Conservation (phyloP, 2,797 vertebrate species). For the Spea hammondii region DNA sequence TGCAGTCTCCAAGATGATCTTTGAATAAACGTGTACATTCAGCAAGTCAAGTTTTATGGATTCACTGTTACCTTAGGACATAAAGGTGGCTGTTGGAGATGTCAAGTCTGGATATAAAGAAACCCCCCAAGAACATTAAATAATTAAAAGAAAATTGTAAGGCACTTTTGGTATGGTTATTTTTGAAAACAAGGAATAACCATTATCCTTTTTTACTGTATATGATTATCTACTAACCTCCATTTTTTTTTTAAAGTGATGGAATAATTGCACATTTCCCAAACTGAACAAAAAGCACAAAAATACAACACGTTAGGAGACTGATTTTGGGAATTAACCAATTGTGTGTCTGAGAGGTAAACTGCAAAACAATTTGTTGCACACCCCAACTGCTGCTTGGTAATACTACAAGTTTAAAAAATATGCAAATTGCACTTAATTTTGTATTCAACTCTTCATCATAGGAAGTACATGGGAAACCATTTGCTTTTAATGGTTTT, state of each 20-base stretch:
- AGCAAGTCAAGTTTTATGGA: slow-evolving; percentile 68
- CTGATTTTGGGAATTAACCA: neutral
- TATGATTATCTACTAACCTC: slow-evolving; percentile 58
- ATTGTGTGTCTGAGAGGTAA: neutral
- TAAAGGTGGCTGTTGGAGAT: slow-evolving; percentile 63
- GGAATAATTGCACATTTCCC: slow-evolving; percentile 77
- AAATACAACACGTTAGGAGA: neutral
- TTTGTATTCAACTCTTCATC: slow-evolving; percentile 57
- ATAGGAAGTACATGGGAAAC: slow-evolving; percentile 56
- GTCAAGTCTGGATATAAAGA: slow-evolving; percentile 35
- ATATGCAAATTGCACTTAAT: slow-evolving; percentile 61
- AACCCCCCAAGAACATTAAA: slow-evolving; percentile 56
- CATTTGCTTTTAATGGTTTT: slow-evolving; percentile 55
- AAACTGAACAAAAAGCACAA: slow-evolving; percentile 52
- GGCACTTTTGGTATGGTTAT: slow-evolving; percentile 77
- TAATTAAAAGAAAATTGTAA: slow-evolving; percentile 66
- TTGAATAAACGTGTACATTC: slow-evolving; percentile 64
- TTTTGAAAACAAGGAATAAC: slow-evolving; percentile 72
- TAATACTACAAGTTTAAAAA: neutral
- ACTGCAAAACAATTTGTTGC: neutral
- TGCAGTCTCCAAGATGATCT: too few species aligned
- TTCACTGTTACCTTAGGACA: slow-evolving; percentile 61
- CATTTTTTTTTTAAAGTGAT: slow-evolving; percentile 60
- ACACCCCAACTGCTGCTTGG: too few species aligned
- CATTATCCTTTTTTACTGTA: slow-evolving; percentile 66